Base-by-base conservation (phyloP, 2,888 invertebrate species). In the Diachrysia chrysitis region DNA sequence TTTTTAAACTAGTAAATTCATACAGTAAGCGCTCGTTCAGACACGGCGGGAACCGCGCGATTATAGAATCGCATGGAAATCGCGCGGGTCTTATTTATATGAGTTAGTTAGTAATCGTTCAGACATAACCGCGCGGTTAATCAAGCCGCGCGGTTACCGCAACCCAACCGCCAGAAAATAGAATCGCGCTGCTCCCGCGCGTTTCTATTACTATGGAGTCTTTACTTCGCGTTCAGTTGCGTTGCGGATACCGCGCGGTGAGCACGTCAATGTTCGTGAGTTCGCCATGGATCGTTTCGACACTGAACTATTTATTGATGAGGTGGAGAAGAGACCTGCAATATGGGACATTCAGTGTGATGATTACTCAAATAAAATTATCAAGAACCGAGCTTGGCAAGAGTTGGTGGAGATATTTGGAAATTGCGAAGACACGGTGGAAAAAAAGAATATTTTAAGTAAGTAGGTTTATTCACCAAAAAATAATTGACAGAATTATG, bases 151-250 rank as follows among this genome's bases (percentile, higher is more conserved):
- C 76, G 71, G 76, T 71, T 67, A 63, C 71, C 35, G 78, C 74
- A 64, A 74, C 71, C 63, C 64, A 78, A 78, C 78, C 74, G 74
- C 73, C 66, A 68, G 69, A 73, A 73, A 73, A 76, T 75, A 67
- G 60, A 78, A 69, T 72, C 73, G 76, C 70, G 72, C 71, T 66
- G 60, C 67, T 67, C 63, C 73, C 70, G 73, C 73, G 69, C 76
- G 73, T 62, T 78, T 79, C 71, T 73, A 69, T 75, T 76, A 71
- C 70, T 56, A 67, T 76, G 72, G 60, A 73, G 76, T 76, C 67
- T 69, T 67, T 74, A 71, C 63, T 65, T 65, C 64, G 73, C 76
- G 76, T 77, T 79, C 76, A 79, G 77, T 79, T 78, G 74, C 79
- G 67, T 67, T 68, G 76, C 76, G 73, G 76, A 58, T 63, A 71